Conservation (phyloP, 2,888 invertebrate genomes). For the Brenthis daphne region DNA sequence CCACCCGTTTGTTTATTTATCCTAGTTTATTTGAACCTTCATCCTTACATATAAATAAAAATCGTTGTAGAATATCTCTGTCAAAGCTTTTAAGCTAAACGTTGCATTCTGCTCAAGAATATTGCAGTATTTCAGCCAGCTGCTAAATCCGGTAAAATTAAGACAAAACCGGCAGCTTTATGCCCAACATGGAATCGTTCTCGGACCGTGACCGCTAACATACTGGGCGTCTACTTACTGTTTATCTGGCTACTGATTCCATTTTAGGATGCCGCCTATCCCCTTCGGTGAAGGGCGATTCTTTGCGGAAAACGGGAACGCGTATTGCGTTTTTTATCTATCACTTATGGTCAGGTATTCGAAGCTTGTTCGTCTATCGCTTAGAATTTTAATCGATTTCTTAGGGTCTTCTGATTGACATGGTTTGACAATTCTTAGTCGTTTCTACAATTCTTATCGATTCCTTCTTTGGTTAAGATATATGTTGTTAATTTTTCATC, state of each 20-base stretch:
- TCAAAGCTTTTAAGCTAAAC: not conserved
- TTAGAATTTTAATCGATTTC: slow-evolving; percentile 40
- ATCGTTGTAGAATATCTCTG: not conserved
- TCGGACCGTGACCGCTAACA: slow-evolving; percentile 46
- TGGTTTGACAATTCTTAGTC: slow-evolving; percentile 32
- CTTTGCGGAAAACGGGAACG: slow-evolving; percentile 42
- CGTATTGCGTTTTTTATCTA: slow-evolving; percentile 38
- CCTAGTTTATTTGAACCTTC: no score
- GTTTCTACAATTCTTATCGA: slow-evolving; percentile 14
- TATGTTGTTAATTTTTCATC: not conserved
- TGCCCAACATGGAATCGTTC: slow-evolving; percentile 42
- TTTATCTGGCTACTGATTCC: slow-evolving; percentile 40
- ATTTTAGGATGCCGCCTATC: slow-evolving; percentile 51
- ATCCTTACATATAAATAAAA: not conserved
- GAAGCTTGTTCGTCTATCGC: slow-evolving; percentile 33
- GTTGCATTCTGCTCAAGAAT: slow-evolving; percentile 6
- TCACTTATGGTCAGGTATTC: slow-evolving; percentile 36
- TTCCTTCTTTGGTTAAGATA: not conserved
- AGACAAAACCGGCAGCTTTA: slow-evolving; percentile 36
- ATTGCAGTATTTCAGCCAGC: slow-evolving; percentile 11
- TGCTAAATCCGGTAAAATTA: slow-evolving; percentile 20
- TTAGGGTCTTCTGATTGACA: slow-evolving; percentile 35
- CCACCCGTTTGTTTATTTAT: no score
- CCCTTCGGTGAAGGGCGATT: slow-evolving; percentile 50
- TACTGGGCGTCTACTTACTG: slow-evolving; percentile 40